Base-by-base conservation (phyloP, 92 coral and sea anemone genomes). In the Porites cylindrica region DNA sequence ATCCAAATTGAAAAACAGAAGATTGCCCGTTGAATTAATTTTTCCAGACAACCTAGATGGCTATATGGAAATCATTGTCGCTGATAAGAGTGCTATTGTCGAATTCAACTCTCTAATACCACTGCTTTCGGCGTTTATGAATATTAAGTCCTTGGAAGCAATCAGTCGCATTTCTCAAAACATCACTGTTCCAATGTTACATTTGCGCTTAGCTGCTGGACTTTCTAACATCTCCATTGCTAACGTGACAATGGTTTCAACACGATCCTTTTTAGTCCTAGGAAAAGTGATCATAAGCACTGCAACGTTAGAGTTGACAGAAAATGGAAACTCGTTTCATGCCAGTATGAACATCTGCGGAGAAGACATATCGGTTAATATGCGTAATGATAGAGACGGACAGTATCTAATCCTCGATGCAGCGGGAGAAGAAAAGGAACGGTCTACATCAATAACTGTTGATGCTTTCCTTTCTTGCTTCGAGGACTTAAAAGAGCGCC, bases 11-110 rank as follows among this genome's bases (percentile, higher is more conserved):
- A 62, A 77, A 13, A 24, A 3, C 52, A 23, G 21, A 26, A 6
- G 52, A 18, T 67, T 92, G 18, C 94, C 94, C 26, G 70, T 88
- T 29, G 83, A 88, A 76, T 47, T 92, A 13, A 71, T 66, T 17
- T 50, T 91, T 14, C 94, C 94, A 16, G 51, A 60, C 10, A 19
- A 23, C 26, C 24, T n/a, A 17, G 19, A 80, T 11, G 85, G 29
- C 5, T 17, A 47, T 53, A 21, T 92, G 70, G 75, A 64, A 79
- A 79, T 79, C 61, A 4, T 2, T 17, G 81, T 14, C 20, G 9
- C n/a, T 9, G 71, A 79, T 50, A 19, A 23, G 65, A 50, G 47
- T 65, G 72, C 72, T 20, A 7, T 23, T 8, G 72, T 79, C 17
- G 71, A 79, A 20, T 38, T 79, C 11, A 51, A 24, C 32, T 51